phyloP scores from a whole-genome alignment of 2,888 invertebrate species.

The Hartigia nigra region DNA sequence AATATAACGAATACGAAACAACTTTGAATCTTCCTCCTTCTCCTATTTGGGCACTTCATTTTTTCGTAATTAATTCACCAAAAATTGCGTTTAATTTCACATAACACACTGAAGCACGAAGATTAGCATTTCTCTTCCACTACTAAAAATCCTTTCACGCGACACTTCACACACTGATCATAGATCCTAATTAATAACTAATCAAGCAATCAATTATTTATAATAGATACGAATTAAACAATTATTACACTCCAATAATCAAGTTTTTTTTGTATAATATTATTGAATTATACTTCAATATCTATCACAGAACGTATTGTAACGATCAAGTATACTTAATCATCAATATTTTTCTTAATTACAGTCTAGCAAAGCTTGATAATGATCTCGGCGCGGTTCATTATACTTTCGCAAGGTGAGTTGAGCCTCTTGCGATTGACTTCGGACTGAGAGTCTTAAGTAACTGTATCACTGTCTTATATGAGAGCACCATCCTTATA shows the following conservation, averaged over 20 bases:
- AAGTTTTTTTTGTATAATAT: not conserved
- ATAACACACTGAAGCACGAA: not conserved
- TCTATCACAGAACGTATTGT: not conserved
- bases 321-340: not conserved
- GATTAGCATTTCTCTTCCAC: not conserved
- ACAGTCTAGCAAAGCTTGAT: not conserved
- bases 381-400: constrained; percentile 21
- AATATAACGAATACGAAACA: not conserved
- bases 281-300: not conserved
- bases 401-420: constrained; percentile 38
- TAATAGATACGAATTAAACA: not conserved
- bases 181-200: not conserved
- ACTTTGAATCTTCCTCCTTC: not conserved
- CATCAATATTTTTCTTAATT: not conserved
- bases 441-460: constrained; percentile 49
- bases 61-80: not conserved
- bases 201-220: too few relatives aligned
- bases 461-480: constrained; percentile 59
- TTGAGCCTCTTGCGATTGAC: constrained; percentile 43
- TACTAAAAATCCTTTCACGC: not conserved
- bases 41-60: not conserved
- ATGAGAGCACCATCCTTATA: constrained; percentile 35
- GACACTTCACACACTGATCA: not conserved
- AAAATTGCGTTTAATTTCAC: not conserved
- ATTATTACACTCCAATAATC: not conserved